These are phyloP conservation scores for Aphelinus atriplicis DNA, from an alignment of 1,140 invertebrate species.

Conservation along the genomic window DNA sequence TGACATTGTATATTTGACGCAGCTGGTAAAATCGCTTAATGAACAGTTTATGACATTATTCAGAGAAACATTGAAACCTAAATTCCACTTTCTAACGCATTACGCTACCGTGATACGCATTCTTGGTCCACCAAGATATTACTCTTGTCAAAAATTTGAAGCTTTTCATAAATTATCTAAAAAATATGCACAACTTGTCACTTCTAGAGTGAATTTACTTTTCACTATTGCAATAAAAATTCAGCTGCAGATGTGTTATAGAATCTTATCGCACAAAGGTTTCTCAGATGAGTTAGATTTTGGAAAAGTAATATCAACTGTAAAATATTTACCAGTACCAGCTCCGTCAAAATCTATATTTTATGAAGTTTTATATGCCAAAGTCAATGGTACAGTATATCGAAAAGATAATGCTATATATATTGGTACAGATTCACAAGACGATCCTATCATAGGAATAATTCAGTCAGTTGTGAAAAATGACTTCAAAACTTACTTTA, in stretches of 20 bases:
- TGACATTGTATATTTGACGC: not conserved
- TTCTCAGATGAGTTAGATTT: not conserved
- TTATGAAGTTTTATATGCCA: no score
- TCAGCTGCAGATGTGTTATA: not conserved
- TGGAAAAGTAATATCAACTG: not conserved
- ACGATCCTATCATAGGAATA: no score
- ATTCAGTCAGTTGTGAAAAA: no score
- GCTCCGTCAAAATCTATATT: no score
- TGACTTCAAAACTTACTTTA: no score
- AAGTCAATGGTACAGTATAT: no score
- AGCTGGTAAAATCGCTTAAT: constrained; percentile 7
- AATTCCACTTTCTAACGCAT: constrained; percentile 38
- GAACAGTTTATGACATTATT: constrained; percentile 23
- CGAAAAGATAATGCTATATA: no score
- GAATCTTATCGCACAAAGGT: not conserved
- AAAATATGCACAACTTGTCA: not conserved
- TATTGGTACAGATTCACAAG: no score
- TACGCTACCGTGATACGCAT: constrained; percentile 34
- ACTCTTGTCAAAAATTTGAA: constrained; percentile 36
- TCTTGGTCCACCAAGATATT: constrained; percentile 32
- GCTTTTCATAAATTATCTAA: constrained; percentile 34
- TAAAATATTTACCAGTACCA: no score
- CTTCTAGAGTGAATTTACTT: not conserved
- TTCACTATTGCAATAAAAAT: not conserved
- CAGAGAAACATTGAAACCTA: constrained; percentile 35